Conservation (phyloP, 2,797 vertebrate species). For the Ptychobarbus kaznakovi region DNA sequence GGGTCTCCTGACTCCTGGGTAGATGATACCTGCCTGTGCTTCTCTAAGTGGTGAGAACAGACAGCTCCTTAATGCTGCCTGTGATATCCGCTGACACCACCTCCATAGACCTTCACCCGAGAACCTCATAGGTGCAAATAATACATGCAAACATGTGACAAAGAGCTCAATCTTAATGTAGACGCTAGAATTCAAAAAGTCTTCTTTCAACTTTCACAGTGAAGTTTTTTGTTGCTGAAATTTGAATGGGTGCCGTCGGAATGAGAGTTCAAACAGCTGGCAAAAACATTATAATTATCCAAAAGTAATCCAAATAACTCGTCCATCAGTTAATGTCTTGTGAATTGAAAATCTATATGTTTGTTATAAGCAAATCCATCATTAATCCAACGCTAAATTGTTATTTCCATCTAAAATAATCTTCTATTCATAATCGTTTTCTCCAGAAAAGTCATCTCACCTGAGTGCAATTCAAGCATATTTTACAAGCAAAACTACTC, state of each 20-base stretch:
- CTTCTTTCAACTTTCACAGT: not conserved
- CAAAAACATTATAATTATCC: not conserved
- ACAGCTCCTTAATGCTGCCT: constrained; percentile 58
- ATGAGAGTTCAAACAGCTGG: not conserved
- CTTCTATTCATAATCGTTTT: too few species aligned
- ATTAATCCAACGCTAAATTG: not conserved
- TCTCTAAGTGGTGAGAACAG: constrained; percentile 52
- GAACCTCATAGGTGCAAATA: constrained; percentile 27
- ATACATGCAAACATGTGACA: constrained; percentile 8
- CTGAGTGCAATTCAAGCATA: not conserved
- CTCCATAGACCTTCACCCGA: constrained; percentile 12
- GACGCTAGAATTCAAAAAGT: not conserved
- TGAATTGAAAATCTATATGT: not conserved
- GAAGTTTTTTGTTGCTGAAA: not conserved
- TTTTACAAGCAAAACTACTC: not conserved
- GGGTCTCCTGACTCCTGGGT: constrained; percentile 66
- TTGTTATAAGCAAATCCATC: not conserved
- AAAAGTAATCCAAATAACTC: not conserved
- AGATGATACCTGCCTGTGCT: constrained; percentile 55
- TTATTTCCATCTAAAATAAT: not conserved
- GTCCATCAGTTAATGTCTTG: not conserved
- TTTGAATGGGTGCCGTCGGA: not conserved
- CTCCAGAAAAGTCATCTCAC: not conserved
- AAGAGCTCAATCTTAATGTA: constrained; percentile 15
- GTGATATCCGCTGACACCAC: constrained; percentile 50